These are phyloP conservation scores for Drosophila tani DNA, from an alignment of 1,140 invertebrate genomes.

Conservation along the genomic window DNA sequence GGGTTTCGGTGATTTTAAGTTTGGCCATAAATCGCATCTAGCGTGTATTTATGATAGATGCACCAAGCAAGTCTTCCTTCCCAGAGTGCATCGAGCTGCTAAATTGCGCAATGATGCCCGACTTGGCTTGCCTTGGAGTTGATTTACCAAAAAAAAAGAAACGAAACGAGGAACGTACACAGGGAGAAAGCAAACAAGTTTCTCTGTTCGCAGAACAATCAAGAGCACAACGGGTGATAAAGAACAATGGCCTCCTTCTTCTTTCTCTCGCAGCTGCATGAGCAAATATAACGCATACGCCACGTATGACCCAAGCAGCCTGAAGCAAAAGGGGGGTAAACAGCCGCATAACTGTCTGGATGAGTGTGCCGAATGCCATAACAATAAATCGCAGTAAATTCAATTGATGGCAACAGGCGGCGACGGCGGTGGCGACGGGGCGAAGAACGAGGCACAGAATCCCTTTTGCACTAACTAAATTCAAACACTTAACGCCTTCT, in stretches of 20 bases:
- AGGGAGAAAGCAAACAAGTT: neutral
- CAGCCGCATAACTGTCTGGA: slow-evolving; percentile 45
- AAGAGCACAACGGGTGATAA: too few species aligned
- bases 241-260: too few species aligned
- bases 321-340: slow-evolving; percentile 2
- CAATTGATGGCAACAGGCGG: slow-evolving; percentile 37
- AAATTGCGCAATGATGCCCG: slow-evolving; percentile 48
- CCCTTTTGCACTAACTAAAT: slow-evolving; percentile 45
- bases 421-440: neutral
- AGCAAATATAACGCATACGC: slow-evolving; percentile 41
- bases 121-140: slow-evolving; percentile 19
- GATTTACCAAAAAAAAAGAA: slow-evolving; percentile 21
- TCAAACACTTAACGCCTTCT: slow-evolving; percentile 52
- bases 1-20: slow-evolving; percentile 55
- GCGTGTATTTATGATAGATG: slow-evolving; percentile 59
- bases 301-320: neutral
- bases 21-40: slow-evolving; percentile 61
- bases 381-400: slow-evolving; percentile 55
- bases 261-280: neutral
- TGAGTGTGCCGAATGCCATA: slow-evolving; percentile 43
- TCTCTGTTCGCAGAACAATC: too few species aligned
- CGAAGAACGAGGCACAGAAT: neutral
- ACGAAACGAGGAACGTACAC: neutral
- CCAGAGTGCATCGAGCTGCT: slow-evolving; percentile 41
- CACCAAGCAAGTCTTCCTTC: neutral